Percentiles rank a stretch among this genome's conserved stretches.
Evolutionary conservation across 2,888 invertebrate species (phyloP).

Genomic region (Lapara coniferarum): DNA sequence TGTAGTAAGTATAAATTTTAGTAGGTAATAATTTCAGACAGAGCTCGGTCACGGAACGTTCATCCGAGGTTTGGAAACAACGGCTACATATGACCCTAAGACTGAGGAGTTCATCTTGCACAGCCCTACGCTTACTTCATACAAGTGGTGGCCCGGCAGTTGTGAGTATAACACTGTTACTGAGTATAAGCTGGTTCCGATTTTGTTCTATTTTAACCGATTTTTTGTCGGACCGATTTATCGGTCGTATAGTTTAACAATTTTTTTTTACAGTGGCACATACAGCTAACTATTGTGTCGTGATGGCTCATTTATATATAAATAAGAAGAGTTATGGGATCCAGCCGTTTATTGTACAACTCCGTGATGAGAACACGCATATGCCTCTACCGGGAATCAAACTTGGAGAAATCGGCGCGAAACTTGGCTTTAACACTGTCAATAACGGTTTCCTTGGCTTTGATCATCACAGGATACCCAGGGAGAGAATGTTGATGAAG

Average conservation of each 20-base stretch:
- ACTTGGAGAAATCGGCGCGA: constrained; percentile 97
- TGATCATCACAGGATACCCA: constrained; percentile 92
- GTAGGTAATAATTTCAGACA: constrained; percentile 84
- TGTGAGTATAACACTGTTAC: constrained; percentile 81
- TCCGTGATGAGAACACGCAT: constrained; percentile 95
- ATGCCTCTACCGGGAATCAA: constrained; percentile 93
- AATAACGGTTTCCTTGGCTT: constrained; percentile 97
- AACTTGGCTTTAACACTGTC: constrained; percentile 93
- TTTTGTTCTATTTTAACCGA: too few relatives aligned
- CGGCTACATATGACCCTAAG: constrained; percentile 92
- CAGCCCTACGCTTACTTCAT: constrained; percentile 93
- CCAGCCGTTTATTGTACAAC: constrained; percentile 95
- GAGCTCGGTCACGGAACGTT: constrained; percentile 98
- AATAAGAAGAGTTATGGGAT: constrained; percentile 92
- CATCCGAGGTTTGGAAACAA: constrained; percentile 95
- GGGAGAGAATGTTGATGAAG: constrained; percentile 96
- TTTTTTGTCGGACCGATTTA: too few relatives aligned
- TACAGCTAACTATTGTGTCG: constrained; percentile 94
- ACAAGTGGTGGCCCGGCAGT: constrained; percentile 99
- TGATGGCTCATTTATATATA: constrained; percentile 95
- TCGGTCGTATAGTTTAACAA: too few relatives aligned
- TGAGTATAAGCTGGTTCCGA: too few relatives aligned
- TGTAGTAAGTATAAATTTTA: neutral
- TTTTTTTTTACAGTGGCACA: constrained; percentile 89
- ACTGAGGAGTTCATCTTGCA: constrained; percentile 94